Evolutionary conservation across 2,113 vertebrate species (phyloP), one percentile per base, ranked within the genome.

Genomic region (Mionectes macconnelli): DNA sequence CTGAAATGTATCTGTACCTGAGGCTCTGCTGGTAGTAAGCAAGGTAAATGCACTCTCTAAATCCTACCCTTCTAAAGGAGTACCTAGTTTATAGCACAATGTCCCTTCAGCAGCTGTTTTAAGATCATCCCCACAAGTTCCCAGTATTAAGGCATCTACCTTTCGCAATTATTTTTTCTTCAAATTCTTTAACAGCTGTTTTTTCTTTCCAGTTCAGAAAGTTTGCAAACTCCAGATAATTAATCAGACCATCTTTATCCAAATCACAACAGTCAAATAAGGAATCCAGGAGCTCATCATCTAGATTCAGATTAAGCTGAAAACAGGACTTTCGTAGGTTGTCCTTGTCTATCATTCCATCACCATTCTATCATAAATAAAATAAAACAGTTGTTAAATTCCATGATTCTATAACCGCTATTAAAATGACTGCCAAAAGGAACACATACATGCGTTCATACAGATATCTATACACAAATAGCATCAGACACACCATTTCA

Each of bases 191-290:
- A 87, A 98, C 67, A 19, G 97, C 96, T 94, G 96, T 98, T 97
- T 96, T 98, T 91, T 99, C 98, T 97, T 99, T 99, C 99, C 98
- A 99, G 95, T 98, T 99, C 66, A 99, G 98, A 94, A 99, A 99
- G 93, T 99, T 98, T 2, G 93, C 94, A 96, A 99, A 99, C 82
- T 99, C 98, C 66, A 95, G 37, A 74, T 98, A 99, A 97, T 96
- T 97, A 87, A 99, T 98, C 24, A 97, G 80, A 57, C 98, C 99
- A 14, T 99, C 98, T 52, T 97, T 96, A 97, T 99, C 98, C 52
- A 96, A 78, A 90, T 99, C 99, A 92, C 99, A 99, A 93, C 95
- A 98, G 25, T 98, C 97, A 96, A 99, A 98, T 25, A 99, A 97
- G 24, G 96, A 97, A 52, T 98, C 96, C 82, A 99, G 96, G 8